Evolutionary conservation across 2,888 invertebrate genomes (phyloP).

Genomic region (Eupithecia subumbrata): DNA sequence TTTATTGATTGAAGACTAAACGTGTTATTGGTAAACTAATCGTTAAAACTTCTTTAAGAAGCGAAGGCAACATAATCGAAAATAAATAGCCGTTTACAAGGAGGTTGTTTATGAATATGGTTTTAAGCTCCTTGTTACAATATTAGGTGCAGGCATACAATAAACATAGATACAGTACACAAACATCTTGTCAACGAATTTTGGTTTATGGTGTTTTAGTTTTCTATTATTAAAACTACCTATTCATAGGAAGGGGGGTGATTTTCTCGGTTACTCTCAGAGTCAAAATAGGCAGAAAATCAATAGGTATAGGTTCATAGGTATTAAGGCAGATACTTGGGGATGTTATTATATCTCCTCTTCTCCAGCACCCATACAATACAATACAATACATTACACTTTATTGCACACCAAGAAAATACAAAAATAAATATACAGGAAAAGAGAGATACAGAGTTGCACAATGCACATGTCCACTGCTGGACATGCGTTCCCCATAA

Average conservation of each 20-base stretch:
- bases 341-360: too few relatives aligned
- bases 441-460: too few relatives aligned
- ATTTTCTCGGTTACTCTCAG: too few relatives aligned
- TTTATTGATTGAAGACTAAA: conserved; percentile 69
- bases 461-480: too few relatives aligned
- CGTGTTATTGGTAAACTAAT: conserved; percentile 24
- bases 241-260: background rate
- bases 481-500: too few relatives aligned
- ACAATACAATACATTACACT: too few relatives aligned
- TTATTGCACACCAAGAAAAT: too few relatives aligned
- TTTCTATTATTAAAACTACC: background rate
- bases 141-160: conserved; percentile 42
- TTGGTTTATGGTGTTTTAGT: conserved; percentile 6
- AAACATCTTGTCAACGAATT: conserved; percentile 20
- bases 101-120: conserved; percentile 53
- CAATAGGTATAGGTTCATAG: too few relatives aligned
- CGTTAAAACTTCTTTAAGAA: background rate
- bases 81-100: conserved; percentile 16
- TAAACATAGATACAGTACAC: conserved; percentile 40
- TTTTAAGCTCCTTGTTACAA: conserved; percentile 47
- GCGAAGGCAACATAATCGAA: background rate
- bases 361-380: too few relatives aligned
- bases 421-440: too few relatives aligned
- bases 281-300: too few relatives aligned
- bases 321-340: too few relatives aligned